phyloP scores from a whole-genome alignment of 2,113 vertebrate species.

The Forbesichthys papilliferus region DNA sequence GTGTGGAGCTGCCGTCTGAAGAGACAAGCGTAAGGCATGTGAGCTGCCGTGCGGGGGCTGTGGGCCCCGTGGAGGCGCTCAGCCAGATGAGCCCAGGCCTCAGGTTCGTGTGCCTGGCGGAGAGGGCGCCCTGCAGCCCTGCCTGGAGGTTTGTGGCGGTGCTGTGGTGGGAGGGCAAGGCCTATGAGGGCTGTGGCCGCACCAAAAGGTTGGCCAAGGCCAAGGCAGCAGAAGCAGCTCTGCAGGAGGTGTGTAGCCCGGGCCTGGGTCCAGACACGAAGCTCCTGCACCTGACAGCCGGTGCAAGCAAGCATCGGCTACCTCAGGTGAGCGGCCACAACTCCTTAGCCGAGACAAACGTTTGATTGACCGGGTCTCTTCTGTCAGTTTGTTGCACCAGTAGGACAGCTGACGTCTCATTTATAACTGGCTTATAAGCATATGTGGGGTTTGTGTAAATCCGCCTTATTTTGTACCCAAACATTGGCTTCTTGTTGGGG shows the following conservation, averaged over 20 bases:
- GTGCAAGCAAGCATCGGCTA: constrained; percentile 40
- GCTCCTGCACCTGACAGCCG: constrained; percentile 5
- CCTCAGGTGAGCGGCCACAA: constrained; percentile 56
- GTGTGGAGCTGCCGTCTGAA: constrained; percentile 39
- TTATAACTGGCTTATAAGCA: no score
- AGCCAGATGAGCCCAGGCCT: constrained; percentile 86
- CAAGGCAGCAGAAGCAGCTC: constrained; percentile 84
- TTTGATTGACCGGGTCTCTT: neutral
- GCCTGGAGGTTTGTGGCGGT: constrained; percentile 87
- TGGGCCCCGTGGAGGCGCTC: constrained; percentile 87
- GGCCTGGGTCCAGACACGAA: constrained; percentile 41
- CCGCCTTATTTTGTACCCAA: no score
- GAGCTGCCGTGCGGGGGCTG: constrained; percentile 48
- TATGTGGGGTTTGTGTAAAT: no score
- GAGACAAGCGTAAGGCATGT: constrained; percentile 31
- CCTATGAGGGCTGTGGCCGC: constrained; percentile 89
- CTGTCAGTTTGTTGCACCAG: no score
- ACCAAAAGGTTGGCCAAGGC: constrained; percentile 92
- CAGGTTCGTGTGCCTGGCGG: constrained; percentile 87
- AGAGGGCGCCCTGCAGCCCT: constrained; percentile 79
- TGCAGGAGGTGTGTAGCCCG: constrained; percentile 85
- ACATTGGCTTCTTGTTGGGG: no score
- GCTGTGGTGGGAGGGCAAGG: constrained; percentile 84
- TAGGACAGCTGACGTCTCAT: no score
- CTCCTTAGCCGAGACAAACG: neutral